Evolutionary conservation across 1,140 invertebrate species (phyloP), one percentile per base, ranked within the genome.

Genomic region (Drosophila carrolli): DNA sequence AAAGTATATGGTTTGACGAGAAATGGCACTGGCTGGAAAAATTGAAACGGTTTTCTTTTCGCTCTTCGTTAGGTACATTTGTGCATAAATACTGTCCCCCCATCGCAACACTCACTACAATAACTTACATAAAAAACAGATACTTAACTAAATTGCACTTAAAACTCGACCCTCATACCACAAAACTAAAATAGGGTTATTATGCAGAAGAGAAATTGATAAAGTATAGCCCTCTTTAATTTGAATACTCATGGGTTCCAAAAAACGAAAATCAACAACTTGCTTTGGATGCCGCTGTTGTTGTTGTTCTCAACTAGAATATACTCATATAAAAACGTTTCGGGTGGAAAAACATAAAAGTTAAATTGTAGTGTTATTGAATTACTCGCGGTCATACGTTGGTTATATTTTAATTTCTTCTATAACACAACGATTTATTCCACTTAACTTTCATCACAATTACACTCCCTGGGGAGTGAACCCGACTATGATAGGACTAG

Each of bases 1-100:
- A 62, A 78, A 68, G 23, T 55, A 11, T n/a, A 44, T 53, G 40
- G 5, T 66, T 68, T 66, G 19, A 38, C 47, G 74, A 62, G 58
- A 71, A 81, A 88, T 88, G 84, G 84, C 84, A 88, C 84, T 88
- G 73, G 80, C 81, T 88, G 84, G 84, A 88, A 89, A 88, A 88
- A 89, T 83, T 89, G 58, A 75, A 89, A 88, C 84, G 83, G 83
- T 83, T 62, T 66, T 76, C 74, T 60, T 54, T 67, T 82, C 63
- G 55, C 74, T 77, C 58, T 57, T 46, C 38, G 50, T 89, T 78
- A 89, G 84, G 84, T 89, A 89, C 84, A 89, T 80, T 84, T 89
- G 84, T 89, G 84, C 80, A 89, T 90, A 89, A 89, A 89, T 89
- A 89, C 84, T 89, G 77, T 71, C 63, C 66, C 66, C 63, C 78